Conservation (phyloP, 2,113 vertebrate genomes). For the Oxygymnocypris stewartii region DNA sequence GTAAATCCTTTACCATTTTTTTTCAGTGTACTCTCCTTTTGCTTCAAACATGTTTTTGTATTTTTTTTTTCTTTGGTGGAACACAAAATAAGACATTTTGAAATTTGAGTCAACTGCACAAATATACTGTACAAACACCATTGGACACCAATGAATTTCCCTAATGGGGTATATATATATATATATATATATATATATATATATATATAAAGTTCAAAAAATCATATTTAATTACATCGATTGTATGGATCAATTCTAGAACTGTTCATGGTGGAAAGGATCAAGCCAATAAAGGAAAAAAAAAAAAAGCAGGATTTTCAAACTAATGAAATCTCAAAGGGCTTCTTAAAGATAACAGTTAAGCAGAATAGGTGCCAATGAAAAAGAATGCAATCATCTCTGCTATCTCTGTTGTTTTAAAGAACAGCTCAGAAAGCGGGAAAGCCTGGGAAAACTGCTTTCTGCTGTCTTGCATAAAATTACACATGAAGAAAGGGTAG, state of each 20-base stretch:
- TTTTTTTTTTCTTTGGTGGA: no score
- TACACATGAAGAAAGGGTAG: constrained; percentile 90
- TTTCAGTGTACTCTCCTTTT: no score
- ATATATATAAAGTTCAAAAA: no score
- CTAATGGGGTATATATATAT: no score
- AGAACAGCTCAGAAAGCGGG: constrained; percentile 56
- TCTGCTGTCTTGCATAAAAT: constrained; percentile 93
- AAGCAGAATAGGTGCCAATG: background rate
- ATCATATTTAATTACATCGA: background rate
- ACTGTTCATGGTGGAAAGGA: background rate
- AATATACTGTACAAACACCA: no score
- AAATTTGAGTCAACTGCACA: no score
- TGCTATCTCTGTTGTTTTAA: constrained; percentile 33
- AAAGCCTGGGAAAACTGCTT: constrained; percentile 88
- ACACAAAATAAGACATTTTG: no score
- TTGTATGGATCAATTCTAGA: background rate
- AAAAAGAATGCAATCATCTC: constrained; percentile 19
- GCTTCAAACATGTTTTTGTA: no score
- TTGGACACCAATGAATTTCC: no score
- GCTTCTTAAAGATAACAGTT: constrained; percentile 22
- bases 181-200: no score
- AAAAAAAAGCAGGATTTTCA: background rate
- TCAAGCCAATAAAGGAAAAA: background rate
- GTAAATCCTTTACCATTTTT: no score
- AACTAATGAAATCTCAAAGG: constrained; percentile 14